Evolutionary conservation across 2,888 invertebrate species (phyloP).

Genomic region (Salticus scenicus): DNA sequence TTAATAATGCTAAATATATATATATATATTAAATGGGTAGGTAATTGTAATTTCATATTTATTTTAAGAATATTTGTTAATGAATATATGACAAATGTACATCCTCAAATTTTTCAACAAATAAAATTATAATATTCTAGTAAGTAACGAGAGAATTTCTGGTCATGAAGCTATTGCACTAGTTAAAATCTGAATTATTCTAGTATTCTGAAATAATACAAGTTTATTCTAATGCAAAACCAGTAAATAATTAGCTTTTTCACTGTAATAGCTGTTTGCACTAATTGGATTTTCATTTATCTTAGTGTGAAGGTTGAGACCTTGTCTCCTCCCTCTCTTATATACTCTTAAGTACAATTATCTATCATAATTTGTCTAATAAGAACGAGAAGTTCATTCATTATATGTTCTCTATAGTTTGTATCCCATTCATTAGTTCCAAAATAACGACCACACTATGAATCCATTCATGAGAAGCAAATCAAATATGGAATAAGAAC

Average conservation of each 20-base stretch:
- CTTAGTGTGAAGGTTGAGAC: background rate
- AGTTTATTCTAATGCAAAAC: background rate
- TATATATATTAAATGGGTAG: too few relatives aligned
- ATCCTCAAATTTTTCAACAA: too few relatives aligned
- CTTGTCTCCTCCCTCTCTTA: background rate
- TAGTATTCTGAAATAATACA: too few relatives aligned
- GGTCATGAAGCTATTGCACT: too few relatives aligned
- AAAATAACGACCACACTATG: background rate
- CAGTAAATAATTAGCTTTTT: background rate
- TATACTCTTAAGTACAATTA: background rate
- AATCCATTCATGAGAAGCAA: slow-evolving; percentile 2
- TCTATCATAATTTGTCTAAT: slow-evolving; percentile 9
- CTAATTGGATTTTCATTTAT: slow-evolving; percentile 12
- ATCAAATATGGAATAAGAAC: background rate
- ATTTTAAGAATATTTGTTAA: too few relatives aligned
- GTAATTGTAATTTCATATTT: too few relatives aligned
- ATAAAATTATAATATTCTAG: too few relatives aligned
- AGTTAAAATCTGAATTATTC: too few relatives aligned
- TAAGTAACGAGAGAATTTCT: too few relatives aligned
- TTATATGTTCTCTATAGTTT: background rate
- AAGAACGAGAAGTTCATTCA: background rate
- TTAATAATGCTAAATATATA: too few relatives aligned
- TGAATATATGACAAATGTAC: too few relatives aligned
- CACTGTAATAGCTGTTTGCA: background rate
- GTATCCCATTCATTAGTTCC: slow-evolving; percentile 7